These are phyloP conservation scores for Andinoacara biseriatus DNA, from an alignment of 2,113 vertebrate genomes.

Conservation along the genomic window DNA sequence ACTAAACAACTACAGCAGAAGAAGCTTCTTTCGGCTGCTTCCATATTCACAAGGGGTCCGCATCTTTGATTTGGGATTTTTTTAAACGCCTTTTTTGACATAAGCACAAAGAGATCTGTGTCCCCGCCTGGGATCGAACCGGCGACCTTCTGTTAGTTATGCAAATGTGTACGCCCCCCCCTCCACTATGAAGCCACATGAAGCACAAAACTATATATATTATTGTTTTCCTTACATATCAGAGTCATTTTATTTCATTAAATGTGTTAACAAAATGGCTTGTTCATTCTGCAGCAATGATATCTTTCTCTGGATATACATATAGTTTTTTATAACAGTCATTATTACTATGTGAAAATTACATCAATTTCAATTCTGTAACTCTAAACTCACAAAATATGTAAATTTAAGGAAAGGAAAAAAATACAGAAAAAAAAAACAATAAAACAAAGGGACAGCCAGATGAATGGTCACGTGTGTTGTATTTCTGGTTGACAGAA, in stretches of 20 bases:
- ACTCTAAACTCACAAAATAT: slow-evolving; percentile 40
- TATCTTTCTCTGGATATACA: slow-evolving; percentile 70
- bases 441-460: background rate
- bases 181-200: background rate
- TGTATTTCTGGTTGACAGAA: background rate
- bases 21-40: background rate
- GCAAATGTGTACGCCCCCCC: background rate
- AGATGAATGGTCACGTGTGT: slow-evolving; percentile 10
- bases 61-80: background rate
- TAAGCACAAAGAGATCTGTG: background rate
- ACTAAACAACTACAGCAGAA: background rate
- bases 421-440: background rate
- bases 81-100: background rate
- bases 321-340: slow-evolving; percentile 74
- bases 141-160: background rate
- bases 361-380: slow-evolving; percentile 43
- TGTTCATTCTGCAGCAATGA: slow-evolving; percentile 70
- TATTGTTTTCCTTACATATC: slow-evolving; percentile 9
- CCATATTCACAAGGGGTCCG: background rate
- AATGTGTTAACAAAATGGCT: slow-evolving; percentile 73
- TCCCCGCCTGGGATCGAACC: background rate
- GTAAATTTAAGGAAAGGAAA: slow-evolving; percentile 2
- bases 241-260: slow-evolving; percentile 63
- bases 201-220: background rate
- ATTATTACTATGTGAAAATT: slow-evolving; percentile 55